These are phyloP conservation scores for Acrobeloides nanus DNA, from an alignment of 2,888 invertebrate species.

Conservation along the genomic window DNA sequence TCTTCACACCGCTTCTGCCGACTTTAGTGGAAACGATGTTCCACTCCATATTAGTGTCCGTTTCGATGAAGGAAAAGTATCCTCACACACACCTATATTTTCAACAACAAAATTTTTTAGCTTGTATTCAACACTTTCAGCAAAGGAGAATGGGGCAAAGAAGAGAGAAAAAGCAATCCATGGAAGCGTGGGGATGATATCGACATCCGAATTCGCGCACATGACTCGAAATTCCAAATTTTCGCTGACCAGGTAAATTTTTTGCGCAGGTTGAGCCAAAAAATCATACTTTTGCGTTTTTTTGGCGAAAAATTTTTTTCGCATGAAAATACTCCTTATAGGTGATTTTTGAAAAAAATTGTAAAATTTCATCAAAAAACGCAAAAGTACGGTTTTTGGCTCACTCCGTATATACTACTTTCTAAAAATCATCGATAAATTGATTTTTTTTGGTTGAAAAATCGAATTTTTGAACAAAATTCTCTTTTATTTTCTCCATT, in stretches of 20 bases:
- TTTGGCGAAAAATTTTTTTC: slow-evolving; percentile 1
- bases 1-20: slow-evolving; percentile 41
- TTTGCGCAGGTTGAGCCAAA: too few species aligned
- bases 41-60: slow-evolving; percentile 51
- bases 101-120: neutral
- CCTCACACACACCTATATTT: neutral
- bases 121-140: slow-evolving; percentile 51
- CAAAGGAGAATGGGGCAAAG: slow-evolving; percentile 54
- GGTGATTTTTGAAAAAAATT: too few species aligned
- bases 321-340: slow-evolving; percentile 5
- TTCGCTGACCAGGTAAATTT: slow-evolving; percentile 45
- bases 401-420: too few species aligned
- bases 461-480: too few species aligned
- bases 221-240: slow-evolving; percentile 50
- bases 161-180: slow-evolving; percentile 52
- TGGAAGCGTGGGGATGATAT: slow-evolving; percentile 50
- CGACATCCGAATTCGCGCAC: slow-evolving; percentile 52
- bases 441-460: too few species aligned
- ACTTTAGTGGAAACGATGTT: slow-evolving; percentile 52
- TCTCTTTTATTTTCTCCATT: too few species aligned
- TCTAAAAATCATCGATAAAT: too few species aligned
- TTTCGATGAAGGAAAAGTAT: slow-evolving; percentile 52
- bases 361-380: too few species aligned
- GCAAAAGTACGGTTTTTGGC: too few species aligned
- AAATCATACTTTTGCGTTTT: too few species aligned